These are phyloP conservation scores for Onychorhynchus coronatus DNA, from an alignment of 2,113 vertebrate genomes.

Conservation along the genomic window DNA sequence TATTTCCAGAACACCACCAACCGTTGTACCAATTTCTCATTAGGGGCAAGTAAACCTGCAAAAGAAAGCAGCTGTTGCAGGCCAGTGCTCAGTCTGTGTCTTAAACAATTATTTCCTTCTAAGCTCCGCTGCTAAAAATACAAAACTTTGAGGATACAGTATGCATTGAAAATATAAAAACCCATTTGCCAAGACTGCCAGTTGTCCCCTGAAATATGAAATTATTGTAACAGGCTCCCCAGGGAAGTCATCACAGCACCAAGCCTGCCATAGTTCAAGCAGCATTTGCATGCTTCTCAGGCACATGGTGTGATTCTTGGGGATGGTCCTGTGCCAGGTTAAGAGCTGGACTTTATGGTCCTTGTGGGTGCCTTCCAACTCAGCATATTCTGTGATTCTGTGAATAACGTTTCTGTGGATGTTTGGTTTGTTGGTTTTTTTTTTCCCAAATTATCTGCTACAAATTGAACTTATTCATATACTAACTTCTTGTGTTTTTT, in stretches of 20 bases:
- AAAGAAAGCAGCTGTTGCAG: conserved; percentile 13
- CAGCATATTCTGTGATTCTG: neutral
- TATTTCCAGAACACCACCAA: neutral
- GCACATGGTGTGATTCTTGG: neutral
- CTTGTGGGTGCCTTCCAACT: neutral
- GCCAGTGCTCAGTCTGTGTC: neutral
- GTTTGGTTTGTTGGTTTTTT: neutral
- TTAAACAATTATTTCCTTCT: conserved; percentile 4
- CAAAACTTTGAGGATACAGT: neutral
- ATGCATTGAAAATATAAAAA: neutral
- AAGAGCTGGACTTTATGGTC: neutral
- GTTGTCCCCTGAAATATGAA: neutral
- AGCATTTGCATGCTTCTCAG: neutral
- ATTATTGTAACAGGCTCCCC: neutral
- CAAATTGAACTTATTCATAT: neutral
- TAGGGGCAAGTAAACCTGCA: neutral
- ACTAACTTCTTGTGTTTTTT: neutral
- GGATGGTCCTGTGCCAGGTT: neutral
- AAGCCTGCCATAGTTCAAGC: neutral
- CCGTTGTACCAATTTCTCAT: neutral
- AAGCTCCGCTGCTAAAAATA: neutral
- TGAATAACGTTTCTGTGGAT: neutral
- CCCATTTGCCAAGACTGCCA: neutral
- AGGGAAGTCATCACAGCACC: neutral
- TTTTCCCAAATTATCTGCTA: neutral